phyloP scores from a whole-genome alignment of 2,888 invertebrate species.

The Tetheella fluctuosa region DNA sequence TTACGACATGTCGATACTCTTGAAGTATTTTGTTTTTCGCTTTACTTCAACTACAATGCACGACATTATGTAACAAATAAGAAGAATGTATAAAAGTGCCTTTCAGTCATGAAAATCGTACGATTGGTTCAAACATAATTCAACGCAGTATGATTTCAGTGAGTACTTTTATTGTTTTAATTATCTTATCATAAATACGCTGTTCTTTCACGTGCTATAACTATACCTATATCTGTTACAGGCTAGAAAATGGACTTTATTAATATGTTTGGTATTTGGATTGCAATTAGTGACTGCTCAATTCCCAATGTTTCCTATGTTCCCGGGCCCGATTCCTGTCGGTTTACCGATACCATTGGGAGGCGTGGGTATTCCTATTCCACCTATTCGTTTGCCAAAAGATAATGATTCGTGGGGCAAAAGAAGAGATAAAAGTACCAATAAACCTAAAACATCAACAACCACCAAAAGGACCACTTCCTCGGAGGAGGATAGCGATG shows the following conservation, averaged over 20 bases:
- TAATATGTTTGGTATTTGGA: conserved; percentile 26
- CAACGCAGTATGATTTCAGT: conserved; percentile 47
- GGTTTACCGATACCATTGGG: conserved; percentile 28
- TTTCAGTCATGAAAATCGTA: conserved; percentile 31
- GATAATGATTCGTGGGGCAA: neutral
- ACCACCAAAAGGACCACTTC: conserved; percentile 31
- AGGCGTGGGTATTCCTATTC: conserved; percentile 21
- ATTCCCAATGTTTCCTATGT: conserved; percentile 18
- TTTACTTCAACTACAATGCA: conserved; percentile 36
- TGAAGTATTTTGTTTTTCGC: conserved; percentile 1
- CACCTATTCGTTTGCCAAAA: conserved; percentile 3
- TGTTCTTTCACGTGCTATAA: neutral
- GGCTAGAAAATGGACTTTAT: conserved; percentile 36
- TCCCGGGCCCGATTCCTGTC: conserved; percentile 21
- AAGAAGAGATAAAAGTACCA: neutral
- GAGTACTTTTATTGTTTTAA: conserved; percentile 28
- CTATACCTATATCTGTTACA: conserved; percentile 26
- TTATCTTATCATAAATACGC: neutral
- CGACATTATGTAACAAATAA: conserved; percentile 33
- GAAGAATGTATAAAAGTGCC: conserved; percentile 49
- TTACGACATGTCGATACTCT: conserved; percentile 21
- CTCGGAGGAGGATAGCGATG: conserved; percentile 19
- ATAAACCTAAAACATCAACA: conserved; percentile 18
- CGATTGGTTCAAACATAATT: conserved; percentile 22
- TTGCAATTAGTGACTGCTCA: conserved; percentile 38